Evolutionary conservation across 2,797 vertebrate genomes (phyloP), one percentile per base, ranked within the genome.

Genomic region (Rhinatrema bivittatum): DNA sequence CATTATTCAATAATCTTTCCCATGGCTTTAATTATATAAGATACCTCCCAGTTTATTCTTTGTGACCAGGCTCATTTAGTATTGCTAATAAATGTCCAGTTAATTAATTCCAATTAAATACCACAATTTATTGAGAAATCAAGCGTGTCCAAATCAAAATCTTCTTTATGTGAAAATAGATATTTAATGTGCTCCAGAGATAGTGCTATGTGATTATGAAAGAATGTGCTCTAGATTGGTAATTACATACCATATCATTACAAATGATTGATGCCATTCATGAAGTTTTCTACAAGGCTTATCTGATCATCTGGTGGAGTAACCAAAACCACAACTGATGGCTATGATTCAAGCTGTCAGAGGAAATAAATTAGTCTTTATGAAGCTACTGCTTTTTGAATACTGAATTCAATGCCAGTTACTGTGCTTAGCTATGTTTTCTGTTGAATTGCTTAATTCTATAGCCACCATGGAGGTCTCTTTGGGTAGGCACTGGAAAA

Each of bases 1-100:
- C 9, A 16, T 31, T 14, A 32, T 39, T 29, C 29, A 23, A 10
- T 43, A 12, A 8, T 29, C 9, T 24, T 34, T 10, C 36, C n/a
- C 16, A 27, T 10, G 19, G 11, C 1, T 29, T 43, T 36, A 22
- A 16, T 33, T 36, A 14, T 21, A 20, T 36, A 29, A 14, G 30
- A 23, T 10, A 4, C 5, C 20, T 7, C 0, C 41, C 3, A 1
- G 13, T 20, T 29, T 39, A 3, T 29, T 39, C n/a, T n/a, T 34
- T 19, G 9, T 21, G 3, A 2, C 4, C 1, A 20, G 5, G 2
- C 19, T 4, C 1, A 14, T 13, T 5, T 14, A 25, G 13, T 25
- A 5, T 14, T 52, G 12, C 3, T 32, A 18, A 36, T 3, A 1
- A 31, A 2, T 20, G 12, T 13, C 10, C 5, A 22, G 4, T 36